Evolutionary conservation across 1,140 invertebrate genomes (phyloP).

Genomic region (Anastrepha ludens): DNA sequence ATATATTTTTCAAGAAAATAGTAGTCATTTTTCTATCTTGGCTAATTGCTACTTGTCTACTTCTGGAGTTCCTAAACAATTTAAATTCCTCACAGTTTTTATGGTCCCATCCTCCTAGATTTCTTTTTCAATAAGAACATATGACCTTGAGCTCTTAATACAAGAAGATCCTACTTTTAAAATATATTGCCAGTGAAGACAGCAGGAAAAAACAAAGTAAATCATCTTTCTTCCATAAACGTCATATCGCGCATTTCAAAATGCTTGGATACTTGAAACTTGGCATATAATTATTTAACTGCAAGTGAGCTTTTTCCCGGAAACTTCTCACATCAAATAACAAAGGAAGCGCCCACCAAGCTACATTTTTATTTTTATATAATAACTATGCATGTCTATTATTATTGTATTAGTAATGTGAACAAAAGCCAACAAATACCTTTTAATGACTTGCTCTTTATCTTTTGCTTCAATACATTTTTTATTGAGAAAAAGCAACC

Average conservation of each 20-base stretch:
- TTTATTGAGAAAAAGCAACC: not conserved
- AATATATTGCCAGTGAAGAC: too few relatives aligned
- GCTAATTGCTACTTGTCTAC: too few relatives aligned
- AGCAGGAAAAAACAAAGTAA: too few relatives aligned
- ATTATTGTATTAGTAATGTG: not conserved
- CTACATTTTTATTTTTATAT: not conserved
- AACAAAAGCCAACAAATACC: not conserved
- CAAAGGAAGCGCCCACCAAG: constrained; percentile 16
- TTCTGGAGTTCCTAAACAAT: too few relatives aligned
- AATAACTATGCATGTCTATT: not conserved
- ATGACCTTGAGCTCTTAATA: too few relatives aligned
- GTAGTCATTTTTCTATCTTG: too few relatives aligned
- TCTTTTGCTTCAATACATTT: not conserved
- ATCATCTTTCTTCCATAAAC: too few relatives aligned
- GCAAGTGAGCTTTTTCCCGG: not conserved
- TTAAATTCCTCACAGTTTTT: too few relatives aligned
- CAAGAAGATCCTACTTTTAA: too few relatives aligned
- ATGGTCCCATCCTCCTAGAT: too few relatives aligned
- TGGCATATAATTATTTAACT: not conserved
- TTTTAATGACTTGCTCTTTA: constrained; percentile 3
- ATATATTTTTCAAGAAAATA: too few relatives aligned
- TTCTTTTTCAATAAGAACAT: too few relatives aligned
- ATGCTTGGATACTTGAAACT: not conserved
- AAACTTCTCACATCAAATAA: not conserved
- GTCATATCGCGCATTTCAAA: not conserved